These are phyloP conservation scores for Drosophila chauvacae DNA, from an alignment of 1,140 invertebrate species.

Conservation along the genomic window DNA sequence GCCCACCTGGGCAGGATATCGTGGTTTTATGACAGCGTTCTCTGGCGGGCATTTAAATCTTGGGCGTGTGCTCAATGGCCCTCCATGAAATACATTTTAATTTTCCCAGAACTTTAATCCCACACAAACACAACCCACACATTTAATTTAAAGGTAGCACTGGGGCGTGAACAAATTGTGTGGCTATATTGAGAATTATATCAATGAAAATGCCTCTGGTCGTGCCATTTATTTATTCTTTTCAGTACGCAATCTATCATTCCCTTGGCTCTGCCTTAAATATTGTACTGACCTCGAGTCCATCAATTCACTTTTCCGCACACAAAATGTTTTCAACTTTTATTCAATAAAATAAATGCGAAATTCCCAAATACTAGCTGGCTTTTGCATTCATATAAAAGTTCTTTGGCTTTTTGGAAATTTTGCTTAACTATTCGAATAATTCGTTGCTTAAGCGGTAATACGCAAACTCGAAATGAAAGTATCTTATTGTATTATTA, in stretches of 20 bases:
- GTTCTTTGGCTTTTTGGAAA: background rate
- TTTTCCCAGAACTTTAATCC: slow-evolving; percentile 18
- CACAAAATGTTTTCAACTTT: slow-evolving; percentile 23
- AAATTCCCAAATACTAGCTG: slow-evolving; percentile 2
- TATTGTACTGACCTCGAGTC: slow-evolving; percentile 24
- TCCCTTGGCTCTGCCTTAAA: slow-evolving; percentile 4
- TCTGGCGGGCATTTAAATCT: slow-evolving; percentile 27
- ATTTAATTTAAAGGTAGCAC: slow-evolving; percentile 27
- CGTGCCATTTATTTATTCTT: slow-evolving; percentile 32
- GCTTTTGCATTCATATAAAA: slow-evolving; percentile 6
- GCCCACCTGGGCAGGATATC: slow-evolving; percentile 33
- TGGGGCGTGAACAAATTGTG: slow-evolving; percentile 18
- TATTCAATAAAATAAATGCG: slow-evolving; percentile 19
- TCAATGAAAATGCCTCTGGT: slow-evolving; percentile 27
- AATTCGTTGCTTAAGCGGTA: background rate
- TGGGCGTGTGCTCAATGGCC: slow-evolving; percentile 13
- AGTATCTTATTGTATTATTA: slow-evolving; percentile 10
- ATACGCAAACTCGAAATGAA: background rate
- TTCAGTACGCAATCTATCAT: slow-evolving; percentile 26
- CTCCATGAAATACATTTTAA: slow-evolving; percentile 19
- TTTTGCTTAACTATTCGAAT: background rate
- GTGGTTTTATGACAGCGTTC: slow-evolving; percentile 46
- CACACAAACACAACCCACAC: background rate
- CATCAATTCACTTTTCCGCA: slow-evolving; percentile 24
- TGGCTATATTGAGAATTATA: slow-evolving; percentile 8